Conservation (phyloP, 2,888 invertebrate genomes). For the Drosophila robusta region DNA sequence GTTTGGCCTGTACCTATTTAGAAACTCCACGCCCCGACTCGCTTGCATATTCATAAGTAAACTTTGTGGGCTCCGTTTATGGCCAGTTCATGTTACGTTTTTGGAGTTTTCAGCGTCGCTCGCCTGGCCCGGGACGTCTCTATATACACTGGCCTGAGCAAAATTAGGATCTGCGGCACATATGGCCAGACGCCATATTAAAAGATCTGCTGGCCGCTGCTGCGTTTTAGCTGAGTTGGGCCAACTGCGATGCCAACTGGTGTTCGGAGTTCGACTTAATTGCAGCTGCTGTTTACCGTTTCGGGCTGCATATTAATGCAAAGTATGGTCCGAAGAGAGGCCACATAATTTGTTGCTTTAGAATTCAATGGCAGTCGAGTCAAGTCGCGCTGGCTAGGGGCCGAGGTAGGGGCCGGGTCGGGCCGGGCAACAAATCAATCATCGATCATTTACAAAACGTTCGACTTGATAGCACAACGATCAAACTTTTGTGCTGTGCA, state of each 20-base stretch:
- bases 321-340: constrained; percentile 32
- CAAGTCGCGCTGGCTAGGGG: too few relatives aligned
- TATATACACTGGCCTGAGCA: constrained; percentile 41
- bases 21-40: constrained; percentile 57
- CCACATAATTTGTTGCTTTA: constrained; percentile 41
- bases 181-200: constrained; percentile 72
- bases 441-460: constrained; percentile 74
- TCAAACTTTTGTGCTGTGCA: constrained; percentile 54
- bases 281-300: constrained; percentile 58
- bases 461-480: constrained; percentile 43
- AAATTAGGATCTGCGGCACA: constrained; percentile 64
- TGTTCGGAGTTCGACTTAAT: constrained; percentile 37
- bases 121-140: constrained; percentile 52
- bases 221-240: not conserved
- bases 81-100: constrained; percentile 58
- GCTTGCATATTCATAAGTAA: constrained; percentile 76
- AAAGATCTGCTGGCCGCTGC: constrained; percentile 30
- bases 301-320: constrained; percentile 55
- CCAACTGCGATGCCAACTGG: constrained; percentile 15
- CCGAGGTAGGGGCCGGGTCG: not conserved
- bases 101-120: constrained; percentile 39
- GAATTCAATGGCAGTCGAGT: constrained; percentile 25
- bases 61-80: constrained; percentile 62
- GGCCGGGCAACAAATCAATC: constrained; percentile 69
- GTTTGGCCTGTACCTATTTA: constrained; percentile 50